A percentile compares a stretch with the other conserved stretches of the same genome.
These are phyloP conservation scores for Macroglossus sobrinus DNA, from an alignment of 2,113 vertebrate genomes.

Conservation along the genomic window DNA sequence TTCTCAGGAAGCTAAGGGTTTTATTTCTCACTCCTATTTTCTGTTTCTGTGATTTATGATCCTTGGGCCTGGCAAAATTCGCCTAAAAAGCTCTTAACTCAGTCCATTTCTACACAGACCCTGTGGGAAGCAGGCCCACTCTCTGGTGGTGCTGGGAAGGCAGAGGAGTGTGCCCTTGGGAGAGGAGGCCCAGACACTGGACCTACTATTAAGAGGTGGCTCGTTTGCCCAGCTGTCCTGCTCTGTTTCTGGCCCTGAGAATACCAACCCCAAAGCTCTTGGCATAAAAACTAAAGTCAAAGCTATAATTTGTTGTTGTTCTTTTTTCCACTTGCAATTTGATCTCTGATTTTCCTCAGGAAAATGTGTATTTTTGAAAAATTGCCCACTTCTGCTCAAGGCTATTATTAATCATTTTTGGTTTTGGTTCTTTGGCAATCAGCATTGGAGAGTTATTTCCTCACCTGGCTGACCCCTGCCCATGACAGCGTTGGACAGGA, in stretches of 20 bases:
- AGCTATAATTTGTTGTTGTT: background rate
- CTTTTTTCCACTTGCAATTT: background rate
- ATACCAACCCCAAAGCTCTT: background rate
- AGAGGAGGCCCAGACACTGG: background rate
- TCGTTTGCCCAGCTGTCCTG: background rate
- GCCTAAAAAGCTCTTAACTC: slow-evolving; percentile 39
- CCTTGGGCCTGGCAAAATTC: slow-evolving; percentile 8
- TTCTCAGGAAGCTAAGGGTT: slow-evolving; percentile 59
- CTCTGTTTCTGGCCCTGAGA: background rate
- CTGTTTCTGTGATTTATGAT: slow-evolving; percentile 70
- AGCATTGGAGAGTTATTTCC: background rate
- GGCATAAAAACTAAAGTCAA: background rate
- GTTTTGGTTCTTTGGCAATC: background rate
- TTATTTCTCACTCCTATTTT: slow-evolving; percentile 69
- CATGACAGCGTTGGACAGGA: background rate
- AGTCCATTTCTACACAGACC: background rate
- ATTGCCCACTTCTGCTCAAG: background rate
- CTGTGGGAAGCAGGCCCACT: background rate
- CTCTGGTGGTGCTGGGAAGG: background rate
- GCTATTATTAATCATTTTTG: background rate
- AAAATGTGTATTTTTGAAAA: background rate
- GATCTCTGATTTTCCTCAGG: slow-evolving; percentile 27
- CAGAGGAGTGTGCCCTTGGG: background rate
- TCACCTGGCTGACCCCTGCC: background rate
- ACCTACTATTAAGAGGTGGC: background rate